phyloP scores from a whole-genome alignment of 2,888 invertebrate species.

The Blera fallax region DNA sequence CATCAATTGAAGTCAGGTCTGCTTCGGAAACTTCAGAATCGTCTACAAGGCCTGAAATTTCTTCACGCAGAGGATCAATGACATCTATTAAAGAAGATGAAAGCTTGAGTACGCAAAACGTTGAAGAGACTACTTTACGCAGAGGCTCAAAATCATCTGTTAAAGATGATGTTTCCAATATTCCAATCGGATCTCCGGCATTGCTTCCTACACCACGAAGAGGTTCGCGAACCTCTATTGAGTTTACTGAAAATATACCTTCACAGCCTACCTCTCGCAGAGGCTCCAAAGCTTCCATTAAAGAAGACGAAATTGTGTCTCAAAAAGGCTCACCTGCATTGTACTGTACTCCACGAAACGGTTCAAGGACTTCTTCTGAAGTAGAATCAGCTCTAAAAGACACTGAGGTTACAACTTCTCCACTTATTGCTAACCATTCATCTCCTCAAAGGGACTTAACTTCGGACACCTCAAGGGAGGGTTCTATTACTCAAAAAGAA shows the following conservation, averaged over 20 bases:
- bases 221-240: slow-evolving; percentile 13
- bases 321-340: slow-evolving; percentile 7
- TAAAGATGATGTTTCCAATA: neutral
- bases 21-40: neutral
- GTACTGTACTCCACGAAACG: slow-evolving; percentile 13
- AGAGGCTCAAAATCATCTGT: neutral
- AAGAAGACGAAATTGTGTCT: neutral
- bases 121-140: neutral
- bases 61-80: neutral
- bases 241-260: neutral
- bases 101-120: neutral
- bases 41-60: neutral
- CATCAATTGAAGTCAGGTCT: neutral
- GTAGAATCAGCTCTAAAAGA: neutral
- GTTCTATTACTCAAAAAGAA: neutral
- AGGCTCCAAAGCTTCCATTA: neutral
- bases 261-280: neutral
- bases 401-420: neutral
- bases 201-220: slow-evolving; percentile 29
- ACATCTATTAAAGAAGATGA: neutral
- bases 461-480: neutral
- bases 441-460: neutral
- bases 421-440: neutral
- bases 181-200: slow-evolving; percentile 26
- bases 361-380: slow-evolving; percentile 22